Evolutionary conservation across 2,797 vertebrate genomes (phyloP), one percentile per base, ranked within the genome.

Genomic region (Scolopax bukidnonensis): DNA sequence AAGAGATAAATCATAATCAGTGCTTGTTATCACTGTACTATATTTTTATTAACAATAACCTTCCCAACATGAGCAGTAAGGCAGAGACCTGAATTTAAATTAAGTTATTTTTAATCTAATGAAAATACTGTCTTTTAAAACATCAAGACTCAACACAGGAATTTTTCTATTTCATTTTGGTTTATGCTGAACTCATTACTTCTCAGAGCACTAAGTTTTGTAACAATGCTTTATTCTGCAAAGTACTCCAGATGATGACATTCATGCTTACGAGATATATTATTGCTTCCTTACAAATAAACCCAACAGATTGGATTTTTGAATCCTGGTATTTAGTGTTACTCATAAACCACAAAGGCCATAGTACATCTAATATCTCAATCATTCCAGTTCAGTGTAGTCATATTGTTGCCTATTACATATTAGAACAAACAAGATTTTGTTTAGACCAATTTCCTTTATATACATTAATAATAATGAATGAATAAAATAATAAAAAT

Each of bases 31-130:
- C 67, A 11, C 63, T 63, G 33, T 11, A 51, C 50, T 51, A 77
- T 93, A 84, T 82, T 90, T 95, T 93, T 87, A 77, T 82, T 69
- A 84, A 78, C 60, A 86, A 89, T 65, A 94, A 85, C 67, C 60
- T 93, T 87, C 51, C 50, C 63, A 70, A 89, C 14, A 30, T 4
- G 16, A 78, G n/a, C 70, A 82, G 25, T 11, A 61, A 94, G 59
- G 27, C 77, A 94, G 36, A 90, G 76, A 86, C 78, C 15, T 63
- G 41, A 51, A 33, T 69, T 84, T 76, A 70, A 73, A 59, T 69
- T 36, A 16, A 69, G 61, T 86, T 91, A 65, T 78, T 90, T 93
- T 81, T 40, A 65, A 76, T 63, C 32, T 56, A 69, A 88, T 21
- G 54, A 69, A 78, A 79, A 65, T 27, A 48, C 25, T 90, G 70